Conservation (phyloP, 2,113 vertebrate genomes). For the Sebastes fasciatus region DNA sequence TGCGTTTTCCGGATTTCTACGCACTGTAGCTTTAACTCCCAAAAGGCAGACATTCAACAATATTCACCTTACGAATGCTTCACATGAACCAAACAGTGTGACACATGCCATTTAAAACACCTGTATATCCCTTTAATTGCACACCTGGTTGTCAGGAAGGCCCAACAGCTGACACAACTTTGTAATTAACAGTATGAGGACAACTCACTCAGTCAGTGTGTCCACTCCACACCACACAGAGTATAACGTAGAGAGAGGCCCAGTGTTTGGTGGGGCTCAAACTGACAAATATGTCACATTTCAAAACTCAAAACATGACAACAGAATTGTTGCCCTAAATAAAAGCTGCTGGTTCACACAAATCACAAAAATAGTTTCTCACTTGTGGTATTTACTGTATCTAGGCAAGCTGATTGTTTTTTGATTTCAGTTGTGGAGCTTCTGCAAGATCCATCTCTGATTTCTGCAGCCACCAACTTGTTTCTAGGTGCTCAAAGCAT, state of each 20-base stretch:
- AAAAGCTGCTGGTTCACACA: not conserved
- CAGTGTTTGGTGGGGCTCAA: not conserved
- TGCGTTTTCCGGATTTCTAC: too few species aligned
- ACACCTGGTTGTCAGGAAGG: not conserved
- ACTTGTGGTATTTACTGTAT: not conserved
- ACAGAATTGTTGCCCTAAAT: too few species aligned
- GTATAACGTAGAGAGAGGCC: slow-evolving; percentile 35
- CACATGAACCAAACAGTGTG: not conserved
- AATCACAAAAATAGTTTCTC: not conserved
- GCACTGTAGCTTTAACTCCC: not conserved
- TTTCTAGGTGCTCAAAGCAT: not conserved
- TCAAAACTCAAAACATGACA: not conserved
- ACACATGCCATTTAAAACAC: not conserved
- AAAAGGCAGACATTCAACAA: not conserved
- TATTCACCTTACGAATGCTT: not conserved
- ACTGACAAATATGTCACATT: not conserved
- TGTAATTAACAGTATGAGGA: slow-evolving; percentile 8
- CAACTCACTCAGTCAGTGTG: not conserved
- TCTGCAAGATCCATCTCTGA: not conserved
- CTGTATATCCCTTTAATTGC: not conserved
- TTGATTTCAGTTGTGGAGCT: not conserved
- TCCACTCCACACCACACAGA: slow-evolving; percentile 5
- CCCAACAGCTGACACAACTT: slow-evolving; percentile 49
- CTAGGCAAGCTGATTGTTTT: too few species aligned
- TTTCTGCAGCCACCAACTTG: not conserved